Evolutionary conservation across 1,140 invertebrate genomes (phyloP), one percentile per base, ranked within the genome.

Genomic region (Bombus soroeensis): DNA sequence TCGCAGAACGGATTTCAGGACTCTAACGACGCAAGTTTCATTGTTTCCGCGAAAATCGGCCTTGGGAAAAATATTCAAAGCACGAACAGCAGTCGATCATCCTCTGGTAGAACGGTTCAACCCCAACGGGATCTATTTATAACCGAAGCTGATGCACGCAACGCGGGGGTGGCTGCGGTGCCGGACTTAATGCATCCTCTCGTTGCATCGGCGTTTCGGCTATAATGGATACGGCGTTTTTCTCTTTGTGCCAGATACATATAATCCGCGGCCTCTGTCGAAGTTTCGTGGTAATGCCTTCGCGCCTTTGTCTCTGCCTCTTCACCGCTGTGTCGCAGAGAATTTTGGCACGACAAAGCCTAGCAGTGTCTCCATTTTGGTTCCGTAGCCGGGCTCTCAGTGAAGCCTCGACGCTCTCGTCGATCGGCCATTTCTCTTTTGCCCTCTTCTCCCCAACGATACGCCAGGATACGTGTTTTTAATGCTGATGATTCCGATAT

Each of bases 341-440:
- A 87, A 80, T 94, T 93, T 93, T 94, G 93, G 94, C 93, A 94
- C 93, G 91, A 94, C 89, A 91, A 94, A 93, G 89, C 77, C 87
- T 87, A 59, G 28, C 88, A 88, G 92, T 94, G 93, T 94, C 91
- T 94, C 88, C 89, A 91, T 90, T 93, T 92, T 89, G 91, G 85
- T 93, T 93, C 88, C 91, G 90, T 92, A 85, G 88, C 87, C 85
- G 74, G 82, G 66, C 68, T 86, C 81, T 90, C n/a, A 68, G 85
- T 72, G 81, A 88, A 89, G 80, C 89, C 81, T 79, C 89, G 79
- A 89, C 84, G 90, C 90, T 92, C 88, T 83, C 89, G 86, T 88
- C 91, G 85, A 92, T 84, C 83, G 77, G 88, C 89, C 92, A 80
- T 85, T 78, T 79, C 83, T 41, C 66, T 73, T 57, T 78, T 47